A percentile compares a stretch with the other conserved stretches of the same genome.
Conservation (phyloP, 1,140 invertebrate species). For the Pogonognathellus flavescens region DNA sequence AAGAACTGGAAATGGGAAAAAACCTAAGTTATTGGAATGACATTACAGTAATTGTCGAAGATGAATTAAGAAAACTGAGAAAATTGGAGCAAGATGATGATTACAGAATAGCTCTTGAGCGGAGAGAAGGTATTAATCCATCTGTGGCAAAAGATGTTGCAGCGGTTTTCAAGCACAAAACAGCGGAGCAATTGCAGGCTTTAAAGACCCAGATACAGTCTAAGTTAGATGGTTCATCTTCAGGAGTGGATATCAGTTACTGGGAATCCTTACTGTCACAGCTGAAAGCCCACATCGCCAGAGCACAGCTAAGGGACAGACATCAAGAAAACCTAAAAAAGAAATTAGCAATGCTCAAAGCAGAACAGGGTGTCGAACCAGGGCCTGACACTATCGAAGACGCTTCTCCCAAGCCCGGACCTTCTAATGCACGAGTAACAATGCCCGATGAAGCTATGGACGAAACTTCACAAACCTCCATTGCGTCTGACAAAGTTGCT, state of each 20-base stretch:
- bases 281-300: conserved; percentile 95
- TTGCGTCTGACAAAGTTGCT: neutral
- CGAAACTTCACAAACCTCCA: conserved; percentile 19
- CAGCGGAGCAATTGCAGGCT: conserved; percentile 84
- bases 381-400: conserved; percentile 66
- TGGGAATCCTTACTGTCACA: conserved; percentile 96
- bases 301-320: conserved; percentile 89
- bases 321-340: conserved; percentile 92
- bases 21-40: conserved; percentile 98
- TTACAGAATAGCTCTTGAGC: conserved; percentile 77
- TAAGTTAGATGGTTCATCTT: conserved; percentile 86
- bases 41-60: conserved; percentile 94
- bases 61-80: conserved; percentile 90
- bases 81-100: conserved; percentile 79
- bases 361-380: conserved; percentile 79
- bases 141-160: conserved; percentile 92
- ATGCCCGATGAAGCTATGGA: conserved; percentile 1
- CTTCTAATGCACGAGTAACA: neutral
- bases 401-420: conserved; percentile 46
- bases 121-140: conserved; percentile 93
- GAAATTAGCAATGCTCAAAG: conserved; percentile 91
- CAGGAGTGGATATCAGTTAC: conserved; percentile 96
- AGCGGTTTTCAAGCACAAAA: conserved; percentile 93
- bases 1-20: conserved; percentile 85
- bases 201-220: conserved; percentile 89